Evolutionary conservation across 2,797 vertebrate genomes (phyloP).

Genomic region (Pristis pectinata): DNA sequence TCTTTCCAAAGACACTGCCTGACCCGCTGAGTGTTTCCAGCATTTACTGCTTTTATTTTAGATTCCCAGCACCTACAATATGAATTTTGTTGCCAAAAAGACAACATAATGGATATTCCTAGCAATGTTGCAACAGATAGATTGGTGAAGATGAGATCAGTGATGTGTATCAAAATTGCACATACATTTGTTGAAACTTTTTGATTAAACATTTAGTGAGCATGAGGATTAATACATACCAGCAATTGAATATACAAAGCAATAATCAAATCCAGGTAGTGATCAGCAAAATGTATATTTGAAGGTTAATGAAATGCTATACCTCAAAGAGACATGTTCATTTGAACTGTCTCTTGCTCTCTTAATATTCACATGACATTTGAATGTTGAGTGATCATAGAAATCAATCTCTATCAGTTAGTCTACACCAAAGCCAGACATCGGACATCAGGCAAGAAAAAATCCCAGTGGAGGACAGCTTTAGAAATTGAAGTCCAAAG

Average conservation of each 20-base stretch:
- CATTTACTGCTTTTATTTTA: too few relatives aligned
- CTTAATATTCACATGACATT: neutral
- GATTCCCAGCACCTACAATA: too few relatives aligned
- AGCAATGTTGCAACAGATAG: too few relatives aligned
- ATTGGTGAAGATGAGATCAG: too few relatives aligned
- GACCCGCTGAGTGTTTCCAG: too few relatives aligned
- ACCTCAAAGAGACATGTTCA: neutral
- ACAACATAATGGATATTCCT: too few relatives aligned
- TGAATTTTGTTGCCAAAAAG: too few relatives aligned
- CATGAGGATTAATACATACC: neutral
- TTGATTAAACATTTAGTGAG: neutral
- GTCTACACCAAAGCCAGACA: neutral
- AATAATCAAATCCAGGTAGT: neutral
- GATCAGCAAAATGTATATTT: neutral
- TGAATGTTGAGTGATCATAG: neutral
- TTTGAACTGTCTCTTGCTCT: neutral
- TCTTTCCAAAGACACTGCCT: too few relatives aligned
- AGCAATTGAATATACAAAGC: neutral
- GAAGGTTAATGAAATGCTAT: neutral
- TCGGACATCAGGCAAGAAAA: neutral
- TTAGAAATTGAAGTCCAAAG: neutral
- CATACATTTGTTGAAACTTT: too few relatives aligned
- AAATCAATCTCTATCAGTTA: neutral
- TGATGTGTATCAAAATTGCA: neutral
- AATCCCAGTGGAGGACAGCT: neutral